phyloP scores from a whole-genome alignment of 2,113 vertebrate species.

The Upupa epops region DNA sequence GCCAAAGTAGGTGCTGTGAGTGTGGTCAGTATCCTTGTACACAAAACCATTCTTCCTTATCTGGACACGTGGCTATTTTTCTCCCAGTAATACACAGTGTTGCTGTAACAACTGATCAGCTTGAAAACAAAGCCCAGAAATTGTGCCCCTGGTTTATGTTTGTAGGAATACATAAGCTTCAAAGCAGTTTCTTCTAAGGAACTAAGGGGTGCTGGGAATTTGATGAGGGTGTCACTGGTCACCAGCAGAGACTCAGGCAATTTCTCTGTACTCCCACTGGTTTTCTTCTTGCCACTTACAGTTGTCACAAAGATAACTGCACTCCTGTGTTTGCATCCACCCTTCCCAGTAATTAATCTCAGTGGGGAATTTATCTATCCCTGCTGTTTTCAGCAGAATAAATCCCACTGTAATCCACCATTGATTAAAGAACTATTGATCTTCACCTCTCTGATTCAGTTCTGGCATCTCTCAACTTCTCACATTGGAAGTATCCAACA shows the following conservation, averaged over 20 bases:
- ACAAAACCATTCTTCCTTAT: background rate
- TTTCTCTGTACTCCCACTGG: background rate
- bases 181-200: constrained; percentile 1
- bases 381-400: constrained; percentile 44
- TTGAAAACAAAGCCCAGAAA: background rate
- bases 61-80: background rate
- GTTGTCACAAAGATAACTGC: constrained; percentile 44
- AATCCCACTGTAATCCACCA: constrained; percentile 44
- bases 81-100: too few relatives aligned
- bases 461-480: constrained; percentile 11
- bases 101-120: background rate
- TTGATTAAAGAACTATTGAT: constrained; percentile 70
- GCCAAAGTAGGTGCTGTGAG: background rate
- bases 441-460: constrained; percentile 53
- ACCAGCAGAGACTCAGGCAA: constrained; percentile 14
- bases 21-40: background rate
- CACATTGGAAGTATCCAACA: constrained; percentile 5
- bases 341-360: constrained; percentile 41
- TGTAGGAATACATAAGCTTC: background rate
- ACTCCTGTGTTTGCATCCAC: constrained; percentile 5
- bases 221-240: constrained; percentile 20
- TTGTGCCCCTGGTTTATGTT: background rate
- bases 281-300: constrained; percentile 23
- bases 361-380: constrained; percentile 32
- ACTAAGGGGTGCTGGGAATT: background rate